phyloP scores from a whole-genome alignment of 2,888 invertebrate species.

The Blastobasis adustella region DNA sequence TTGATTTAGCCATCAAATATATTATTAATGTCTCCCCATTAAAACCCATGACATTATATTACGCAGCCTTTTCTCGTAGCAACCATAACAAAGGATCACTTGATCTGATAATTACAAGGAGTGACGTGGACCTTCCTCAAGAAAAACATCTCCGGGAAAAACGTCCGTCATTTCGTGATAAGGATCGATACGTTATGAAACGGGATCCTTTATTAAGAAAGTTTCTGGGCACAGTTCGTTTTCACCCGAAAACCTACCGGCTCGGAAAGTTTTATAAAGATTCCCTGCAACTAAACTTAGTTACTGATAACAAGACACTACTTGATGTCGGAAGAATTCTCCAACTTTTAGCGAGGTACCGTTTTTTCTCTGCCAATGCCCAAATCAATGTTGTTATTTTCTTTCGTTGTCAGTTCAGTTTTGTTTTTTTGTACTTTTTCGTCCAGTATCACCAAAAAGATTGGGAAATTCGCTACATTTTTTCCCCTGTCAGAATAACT shows the following conservation, averaged over 20 bases:
- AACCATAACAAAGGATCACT: background rate
- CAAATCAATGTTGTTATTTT: too few relatives aligned
- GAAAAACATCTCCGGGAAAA: constrained; percentile 12
- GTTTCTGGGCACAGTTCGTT: constrained; percentile 20
- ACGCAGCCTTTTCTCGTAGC: background rate
- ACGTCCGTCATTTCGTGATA: constrained; percentile 17
- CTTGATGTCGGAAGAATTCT: background rate
- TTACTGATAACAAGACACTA: background rate
- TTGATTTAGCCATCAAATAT: too few relatives aligned
- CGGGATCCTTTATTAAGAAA: constrained; percentile 27
- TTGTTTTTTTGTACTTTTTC: too few relatives aligned
- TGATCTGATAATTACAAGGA: constrained; percentile 24
- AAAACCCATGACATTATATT: too few relatives aligned
- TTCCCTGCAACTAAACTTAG: background rate
- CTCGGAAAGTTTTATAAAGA: constrained; percentile 2
- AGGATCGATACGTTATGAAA: constrained; percentile 25
- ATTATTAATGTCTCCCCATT: too few relatives aligned
- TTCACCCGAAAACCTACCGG: constrained; percentile 2
- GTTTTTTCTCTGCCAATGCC: too few relatives aligned
- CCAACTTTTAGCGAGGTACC: background rate
- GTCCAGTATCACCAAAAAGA: too few relatives aligned
- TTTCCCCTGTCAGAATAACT: too few relatives aligned
- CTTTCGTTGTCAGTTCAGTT: too few relatives aligned
- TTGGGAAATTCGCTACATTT: too few relatives aligned
- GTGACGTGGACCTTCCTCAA: constrained; percentile 2